phyloP scores from a whole-genome alignment of 2,888 invertebrate species.

The Drosophila lutescens region DNA sequence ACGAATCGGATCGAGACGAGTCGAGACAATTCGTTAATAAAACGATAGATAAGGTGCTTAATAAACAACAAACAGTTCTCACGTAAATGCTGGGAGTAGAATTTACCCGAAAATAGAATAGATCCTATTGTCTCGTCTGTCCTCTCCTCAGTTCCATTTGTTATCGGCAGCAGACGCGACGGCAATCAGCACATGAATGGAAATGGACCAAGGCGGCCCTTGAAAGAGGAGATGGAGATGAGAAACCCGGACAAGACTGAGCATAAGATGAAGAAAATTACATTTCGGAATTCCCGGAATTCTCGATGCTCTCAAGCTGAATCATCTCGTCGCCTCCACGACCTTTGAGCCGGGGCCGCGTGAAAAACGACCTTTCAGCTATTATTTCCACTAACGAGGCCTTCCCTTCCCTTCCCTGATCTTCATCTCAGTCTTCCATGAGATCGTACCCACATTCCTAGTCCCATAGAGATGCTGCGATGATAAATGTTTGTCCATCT shows the following conservation, averaged over 20 bases:
- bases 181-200: slow-evolving; percentile 71
- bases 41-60: slow-evolving; percentile 66
- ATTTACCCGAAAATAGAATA: slow-evolving; percentile 37
- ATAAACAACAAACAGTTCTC: slow-evolving; percentile 65
- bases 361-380: slow-evolving; percentile 79
- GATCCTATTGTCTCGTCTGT: slow-evolving; percentile 48
- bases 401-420: slow-evolving; percentile 41
- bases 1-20: slow-evolving; percentile 44
- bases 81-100: slow-evolving; percentile 49
- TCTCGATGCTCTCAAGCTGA: slow-evolving; percentile 59
- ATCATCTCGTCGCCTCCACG: slow-evolving; percentile 67
- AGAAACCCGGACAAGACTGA: slow-evolving; percentile 15
- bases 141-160: slow-evolving; percentile 28
- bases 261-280: slow-evolving; percentile 58
- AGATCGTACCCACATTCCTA: slow-evolving; percentile 71
- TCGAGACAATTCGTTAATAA: slow-evolving; percentile 64
- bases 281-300: slow-evolving; percentile 73
- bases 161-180: slow-evolving; percentile 69
- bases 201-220: slow-evolving; percentile 58
- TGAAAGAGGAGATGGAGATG: slow-evolving; percentile 43
- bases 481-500: slow-evolving; percentile 24
- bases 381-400: slow-evolving; percentile 75
- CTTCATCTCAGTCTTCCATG: slow-evolving; percentile 51
- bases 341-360: slow-evolving; percentile 72
- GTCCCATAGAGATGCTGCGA: slow-evolving; percentile 60